Evolutionary conservation across 2,797 vertebrate genomes (phyloP).

Genomic region (Diglossa cyanea): DNA sequence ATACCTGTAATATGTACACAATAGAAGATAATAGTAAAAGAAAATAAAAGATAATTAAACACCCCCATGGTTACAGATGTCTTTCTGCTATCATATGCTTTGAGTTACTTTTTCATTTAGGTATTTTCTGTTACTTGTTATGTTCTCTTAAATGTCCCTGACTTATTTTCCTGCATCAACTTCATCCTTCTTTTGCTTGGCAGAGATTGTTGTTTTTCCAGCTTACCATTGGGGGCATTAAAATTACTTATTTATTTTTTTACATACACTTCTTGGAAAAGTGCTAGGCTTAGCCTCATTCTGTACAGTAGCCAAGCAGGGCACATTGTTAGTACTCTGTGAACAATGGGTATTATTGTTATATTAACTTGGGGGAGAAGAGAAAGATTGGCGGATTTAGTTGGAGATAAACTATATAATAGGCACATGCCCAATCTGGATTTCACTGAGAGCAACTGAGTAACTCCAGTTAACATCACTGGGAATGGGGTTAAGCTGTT

Average conservation of each 20-base stretch:
- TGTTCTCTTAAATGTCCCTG: background rate
- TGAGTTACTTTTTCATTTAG: background rate
- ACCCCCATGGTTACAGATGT: background rate
- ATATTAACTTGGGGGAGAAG: background rate
- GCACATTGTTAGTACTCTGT: background rate
- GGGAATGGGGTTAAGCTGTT: background rate
- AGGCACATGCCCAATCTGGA: background rate
- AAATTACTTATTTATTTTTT: constrained; percentile 39
- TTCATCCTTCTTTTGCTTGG: constrained; percentile 19
- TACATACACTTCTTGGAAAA: constrained; percentile 17
- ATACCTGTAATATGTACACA: background rate
- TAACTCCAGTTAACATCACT: background rate
- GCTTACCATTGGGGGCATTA: background rate
- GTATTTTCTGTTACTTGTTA: background rate
- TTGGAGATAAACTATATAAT: constrained; percentile 22
- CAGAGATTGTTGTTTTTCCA: background rate
- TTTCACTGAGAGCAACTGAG: background rate
- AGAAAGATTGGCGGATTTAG: constrained; percentile 10
- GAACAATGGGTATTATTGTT: constrained; percentile 34
- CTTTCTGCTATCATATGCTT: background rate
- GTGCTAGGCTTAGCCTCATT: constrained; percentile 12
- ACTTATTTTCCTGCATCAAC: background rate
- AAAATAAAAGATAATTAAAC: background rate
- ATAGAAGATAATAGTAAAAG: background rate
- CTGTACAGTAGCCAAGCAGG: constrained; percentile 9